Percentiles rank a stretch among this genome's conserved stretches.
phyloP scores from a whole-genome alignment of 37 sponge, comb jelly and placozoan genomes.

The Cliona cf. orientalis region DNA sequence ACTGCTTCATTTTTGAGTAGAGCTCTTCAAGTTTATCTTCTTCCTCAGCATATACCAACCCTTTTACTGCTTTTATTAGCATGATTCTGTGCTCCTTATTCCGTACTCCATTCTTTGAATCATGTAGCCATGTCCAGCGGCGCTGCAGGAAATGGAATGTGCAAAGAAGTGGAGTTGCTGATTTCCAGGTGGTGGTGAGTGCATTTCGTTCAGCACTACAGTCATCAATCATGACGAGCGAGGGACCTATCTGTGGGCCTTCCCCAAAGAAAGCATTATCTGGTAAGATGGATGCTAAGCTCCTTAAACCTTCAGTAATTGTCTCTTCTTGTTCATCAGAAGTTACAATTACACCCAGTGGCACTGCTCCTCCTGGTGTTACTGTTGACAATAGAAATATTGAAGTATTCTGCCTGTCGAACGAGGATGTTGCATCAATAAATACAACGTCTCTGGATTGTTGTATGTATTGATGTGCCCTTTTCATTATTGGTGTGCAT shows the following conservation, averaged over 20 bases:
- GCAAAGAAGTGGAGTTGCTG: not conserved
- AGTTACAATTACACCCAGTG: slow-evolving; percentile 10
- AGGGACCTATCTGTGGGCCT: not conserved
- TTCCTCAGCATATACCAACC: too few relatives aligned
- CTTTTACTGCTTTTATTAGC: too few relatives aligned
- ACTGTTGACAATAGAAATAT: slow-evolving; percentile 8
- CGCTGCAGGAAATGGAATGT: slow-evolving; percentile 35
- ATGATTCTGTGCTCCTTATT: too few relatives aligned
- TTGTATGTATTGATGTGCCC: too few relatives aligned
- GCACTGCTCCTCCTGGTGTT: slow-evolving; percentile 1
- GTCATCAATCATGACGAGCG: slow-evolving; percentile 38
- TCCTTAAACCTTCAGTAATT: not conserved
- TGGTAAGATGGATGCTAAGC: not conserved
- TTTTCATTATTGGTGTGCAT: too few relatives aligned
- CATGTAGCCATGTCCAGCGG: slow-evolving; percentile 33
- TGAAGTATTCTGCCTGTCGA: not conserved
- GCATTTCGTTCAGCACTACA: slow-evolving; percentile 27
- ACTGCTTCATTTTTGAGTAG: too few relatives aligned
- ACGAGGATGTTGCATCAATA: not conserved
- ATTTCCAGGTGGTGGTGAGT: slow-evolving; percentile 19
- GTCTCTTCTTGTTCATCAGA: slow-evolving; percentile 20
- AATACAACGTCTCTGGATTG: too few relatives aligned
- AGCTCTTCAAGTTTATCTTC: too few relatives aligned
- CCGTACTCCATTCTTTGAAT: slow-evolving; percentile 16
- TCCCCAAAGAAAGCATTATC: not conserved